Conservation (phyloP, 53 echinoderm and acorn worm species). For the Arbacia lixula region DNA sequence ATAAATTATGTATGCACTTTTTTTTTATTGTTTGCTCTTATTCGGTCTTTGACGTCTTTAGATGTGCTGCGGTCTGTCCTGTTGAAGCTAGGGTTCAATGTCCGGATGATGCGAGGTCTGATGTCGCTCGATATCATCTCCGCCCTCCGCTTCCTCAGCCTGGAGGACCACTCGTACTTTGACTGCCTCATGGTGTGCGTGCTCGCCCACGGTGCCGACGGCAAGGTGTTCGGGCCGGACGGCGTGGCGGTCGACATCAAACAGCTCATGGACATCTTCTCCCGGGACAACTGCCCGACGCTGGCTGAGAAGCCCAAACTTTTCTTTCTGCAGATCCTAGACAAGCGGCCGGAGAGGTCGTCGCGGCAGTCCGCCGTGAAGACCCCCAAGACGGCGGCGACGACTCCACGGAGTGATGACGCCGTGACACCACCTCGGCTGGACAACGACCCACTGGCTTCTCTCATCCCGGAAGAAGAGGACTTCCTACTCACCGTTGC, state of each 20-base stretch:
- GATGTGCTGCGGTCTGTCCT: constrained; percentile 81
- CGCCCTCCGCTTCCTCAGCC: constrained; percentile 82
- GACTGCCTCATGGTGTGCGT: constrained; percentile 89
- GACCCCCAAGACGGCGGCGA: background rate
- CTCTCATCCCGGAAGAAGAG: constrained; percentile 77
- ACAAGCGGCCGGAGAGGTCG: constrained; percentile 19
- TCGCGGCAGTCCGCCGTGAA: background rate
- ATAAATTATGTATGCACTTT: too few species aligned
- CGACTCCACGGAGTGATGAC: background rate
- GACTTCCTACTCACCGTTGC: constrained; percentile 89
- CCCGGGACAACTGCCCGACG: constrained; percentile 80
- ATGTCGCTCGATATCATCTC: constrained; percentile 95
- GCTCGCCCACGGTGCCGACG: constrained; percentile 71
- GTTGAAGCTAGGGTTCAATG: constrained; percentile 87
- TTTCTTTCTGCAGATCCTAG: constrained; percentile 83
- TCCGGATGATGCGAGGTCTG: constrained; percentile 88
- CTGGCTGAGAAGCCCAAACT: constrained; percentile 90
- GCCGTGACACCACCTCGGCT: background rate
- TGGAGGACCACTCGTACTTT: constrained; percentile 93
- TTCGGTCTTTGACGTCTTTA: too few species aligned
- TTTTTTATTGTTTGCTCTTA: too few species aligned
- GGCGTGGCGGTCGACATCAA: constrained; percentile 76
- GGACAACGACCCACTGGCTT: background rate
- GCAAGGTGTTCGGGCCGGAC: constrained; percentile 74
- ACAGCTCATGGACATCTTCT: constrained; percentile 90